Percentiles rank a stretch among this genome's conserved stretches.
Evolutionary conservation across 2,888 invertebrate species (phyloP).

Genomic region (Drosophila mulleri): DNA sequence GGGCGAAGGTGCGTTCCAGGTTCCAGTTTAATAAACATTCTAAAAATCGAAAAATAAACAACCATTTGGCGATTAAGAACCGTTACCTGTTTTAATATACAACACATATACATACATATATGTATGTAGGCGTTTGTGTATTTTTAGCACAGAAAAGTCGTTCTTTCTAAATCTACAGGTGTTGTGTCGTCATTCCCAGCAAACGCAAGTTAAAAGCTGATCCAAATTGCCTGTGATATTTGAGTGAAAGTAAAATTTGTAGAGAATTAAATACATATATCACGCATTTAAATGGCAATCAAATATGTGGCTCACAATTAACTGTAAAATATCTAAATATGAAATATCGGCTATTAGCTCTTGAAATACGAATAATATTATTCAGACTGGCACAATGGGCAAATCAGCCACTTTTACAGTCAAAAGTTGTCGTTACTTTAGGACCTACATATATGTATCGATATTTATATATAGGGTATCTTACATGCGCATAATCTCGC

Average conservation of each 20-base stretch:
- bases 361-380: not conserved
- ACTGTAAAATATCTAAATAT: slow-evolving; percentile 5
- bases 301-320: not conserved
- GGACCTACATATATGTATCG: not conserved
- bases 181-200: slow-evolving; percentile 20
- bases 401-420: not conserved
- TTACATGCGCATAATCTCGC: not conserved
- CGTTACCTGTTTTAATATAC: slow-evolving; percentile 36
- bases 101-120: not conserved
- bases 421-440: too few relatives aligned
- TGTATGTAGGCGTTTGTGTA: slow-evolving; percentile 12
- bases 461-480: not conserved
- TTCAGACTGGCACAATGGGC: too few relatives aligned
- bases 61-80: slow-evolving; percentile 33
- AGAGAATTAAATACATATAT: not conserved
- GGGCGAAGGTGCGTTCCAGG: slow-evolving; percentile 12
- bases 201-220: slow-evolving; percentile 15
- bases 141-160: slow-evolving; percentile 32
- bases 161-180: slow-evolving; percentile 31
- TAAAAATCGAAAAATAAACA: slow-evolving; percentile 27
- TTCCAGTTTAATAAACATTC: slow-evolving; percentile 56
- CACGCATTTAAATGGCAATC: not conserved
- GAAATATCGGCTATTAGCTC: not conserved
- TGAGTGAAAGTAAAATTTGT: slow-evolving; percentile 5
- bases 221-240: slow-evolving; percentile 1